Conservation (phyloP, 1,140 invertebrate genomes). For the Cardiocondyla obscurior region DNA sequence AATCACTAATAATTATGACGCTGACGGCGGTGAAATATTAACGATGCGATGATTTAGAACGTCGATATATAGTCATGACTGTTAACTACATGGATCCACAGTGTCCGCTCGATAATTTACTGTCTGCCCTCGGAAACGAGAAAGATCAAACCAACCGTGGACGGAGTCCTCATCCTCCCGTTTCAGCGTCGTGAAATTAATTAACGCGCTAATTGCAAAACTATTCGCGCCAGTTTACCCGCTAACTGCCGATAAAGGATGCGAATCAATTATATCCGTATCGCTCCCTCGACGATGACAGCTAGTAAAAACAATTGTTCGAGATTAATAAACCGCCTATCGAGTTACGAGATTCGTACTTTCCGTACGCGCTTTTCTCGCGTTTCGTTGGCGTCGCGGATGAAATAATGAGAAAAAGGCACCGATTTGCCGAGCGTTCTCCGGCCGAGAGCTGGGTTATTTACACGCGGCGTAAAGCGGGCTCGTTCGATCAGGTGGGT, state of each 20-base stretch:
- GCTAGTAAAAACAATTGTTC: not conserved
- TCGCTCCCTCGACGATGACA: too few relatives aligned
- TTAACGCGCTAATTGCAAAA: constrained; percentile 21
- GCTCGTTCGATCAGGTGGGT: not conserved
- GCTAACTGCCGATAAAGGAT: not conserved
- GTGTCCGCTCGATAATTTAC: not conserved
- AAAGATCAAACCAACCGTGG: not conserved
- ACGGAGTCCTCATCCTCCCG: not conserved
- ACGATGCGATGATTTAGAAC: not conserved
- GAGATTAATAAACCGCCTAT: not conserved
- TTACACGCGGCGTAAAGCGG: not conserved
- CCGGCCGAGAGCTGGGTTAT: too few relatives aligned
- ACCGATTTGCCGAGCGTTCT: too few relatives aligned
- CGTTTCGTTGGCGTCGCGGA: too few relatives aligned
- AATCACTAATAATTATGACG: not conserved
- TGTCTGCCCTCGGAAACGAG: not conserved
- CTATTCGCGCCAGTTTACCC: not conserved
- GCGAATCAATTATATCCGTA: not conserved
- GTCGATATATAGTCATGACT: not conserved
- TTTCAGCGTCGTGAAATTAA: constrained; percentile 5
- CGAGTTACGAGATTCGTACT: not conserved
- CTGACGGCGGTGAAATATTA: not conserved
- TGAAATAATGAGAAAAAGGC: not conserved
- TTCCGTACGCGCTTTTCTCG: too few relatives aligned
- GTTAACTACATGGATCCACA: not conserved